These are phyloP conservation scores for Autographa gamma DNA, from an alignment of 2,888 invertebrate genomes.

Conservation along the genomic window DNA sequence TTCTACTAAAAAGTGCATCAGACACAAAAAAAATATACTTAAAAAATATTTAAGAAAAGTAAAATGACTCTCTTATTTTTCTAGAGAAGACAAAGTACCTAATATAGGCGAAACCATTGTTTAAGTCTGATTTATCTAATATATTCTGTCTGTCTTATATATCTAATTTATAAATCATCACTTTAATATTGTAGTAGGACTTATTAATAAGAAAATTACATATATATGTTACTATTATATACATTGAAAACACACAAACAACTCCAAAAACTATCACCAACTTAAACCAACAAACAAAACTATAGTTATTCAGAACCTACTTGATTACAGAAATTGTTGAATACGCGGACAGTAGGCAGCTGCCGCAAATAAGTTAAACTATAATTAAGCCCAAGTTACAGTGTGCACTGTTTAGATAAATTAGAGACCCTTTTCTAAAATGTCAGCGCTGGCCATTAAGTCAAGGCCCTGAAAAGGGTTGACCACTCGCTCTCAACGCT, in stretches of 20 bases:
- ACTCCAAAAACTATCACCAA: constrained; percentile 40
- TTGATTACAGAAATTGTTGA: constrained; percentile 64
- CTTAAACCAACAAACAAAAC: constrained; percentile 46
- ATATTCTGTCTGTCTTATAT: too few species aligned
- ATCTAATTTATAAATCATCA: too few species aligned
- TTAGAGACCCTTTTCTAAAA: constrained; percentile 87
- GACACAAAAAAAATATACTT: too few species aligned
- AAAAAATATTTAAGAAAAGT: too few species aligned
- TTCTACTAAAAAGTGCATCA: too few species aligned
- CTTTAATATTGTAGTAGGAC: too few species aligned
- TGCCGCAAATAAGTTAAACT: constrained; percentile 85
- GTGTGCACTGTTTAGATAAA: constrained; percentile 82
- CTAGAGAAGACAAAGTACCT: too few species aligned
- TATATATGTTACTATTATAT: constrained; percentile 3
- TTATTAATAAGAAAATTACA: constrained; percentile 22
- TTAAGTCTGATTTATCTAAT: too few species aligned
- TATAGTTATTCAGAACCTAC: constrained; percentile 60
- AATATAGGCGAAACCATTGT: too few species aligned
- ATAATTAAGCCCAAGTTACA: constrained; percentile 77
- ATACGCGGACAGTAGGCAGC: constrained; percentile 69
- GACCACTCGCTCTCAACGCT: constrained; percentile 67
- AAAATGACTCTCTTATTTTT: too few species aligned
- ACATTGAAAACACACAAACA: background rate
- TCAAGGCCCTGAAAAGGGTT: constrained; percentile 79
- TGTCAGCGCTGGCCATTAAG: constrained; percentile 83